Evolutionary conservation across 2,888 invertebrate genomes (phyloP), one percentile per base, ranked within the genome.

Genomic region (Aphidoletes aphidimyza): DNA sequence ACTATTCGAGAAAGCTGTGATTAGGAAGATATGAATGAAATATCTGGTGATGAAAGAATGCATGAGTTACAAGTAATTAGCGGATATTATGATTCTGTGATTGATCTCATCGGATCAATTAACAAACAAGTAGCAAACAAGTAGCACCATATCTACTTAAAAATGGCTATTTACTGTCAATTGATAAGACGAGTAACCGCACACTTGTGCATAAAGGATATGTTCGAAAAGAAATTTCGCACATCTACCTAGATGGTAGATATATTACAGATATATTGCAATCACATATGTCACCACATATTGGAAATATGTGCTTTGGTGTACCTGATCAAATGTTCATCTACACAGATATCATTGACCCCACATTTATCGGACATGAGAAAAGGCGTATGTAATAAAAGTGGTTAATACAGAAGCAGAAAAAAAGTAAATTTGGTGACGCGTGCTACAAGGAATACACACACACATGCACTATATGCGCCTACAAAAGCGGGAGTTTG

Each of bases 331-430:
- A 59, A 39, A 39, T 84, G 37, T 26, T 84, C 9, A 69, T 84
- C 34, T 84, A 84, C 34, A 54, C 54, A 34, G 84, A 84, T 59
- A 84, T 84, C 59, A 36, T 84, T 26, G 69, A 84, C n/a, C 59
- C 54, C 19, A 34, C 49, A 59, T 19, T 84, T 36, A 59, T 59
- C 19, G 84, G 59, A 8, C 81, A 83, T 39, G 81, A 83, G 39
- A 39, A 19, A 83, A n/a, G n/a, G 81, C 81, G 1, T 39, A 39
- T 11, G 81, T 83, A 83, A 39, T 83, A 36, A 83, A 83, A 83
- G n/a, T 83, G 6, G 39, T 83, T 3, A 83, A 37, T 39, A 83
- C 81, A 37, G 34, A 69, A 69, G 9, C 81, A 37, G 39, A 39
- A 39, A 83, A n/a, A 83, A 37, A 19, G n/a, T 36, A 22, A 37